Evolutionary conservation across 1,140 invertebrate species (phyloP), one percentile per base, ranked within the genome.

Genomic region (Helicoverpa armigera): DNA sequence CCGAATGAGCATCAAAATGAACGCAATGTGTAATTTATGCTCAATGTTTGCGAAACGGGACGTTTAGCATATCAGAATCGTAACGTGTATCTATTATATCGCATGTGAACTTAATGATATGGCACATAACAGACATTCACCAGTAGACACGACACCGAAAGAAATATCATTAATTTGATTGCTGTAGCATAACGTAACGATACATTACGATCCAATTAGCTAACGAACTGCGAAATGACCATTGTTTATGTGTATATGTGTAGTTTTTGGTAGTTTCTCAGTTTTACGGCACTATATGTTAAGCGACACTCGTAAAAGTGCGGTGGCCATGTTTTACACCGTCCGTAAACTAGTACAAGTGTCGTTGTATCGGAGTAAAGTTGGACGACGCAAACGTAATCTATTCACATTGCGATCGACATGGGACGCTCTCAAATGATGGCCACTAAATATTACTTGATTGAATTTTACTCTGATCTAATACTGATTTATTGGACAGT

Each of bases 221-320:
- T 91, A 91, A 91, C 87, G 85, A 91, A 90, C 87, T 85, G 79
- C 85, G 86, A 87, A 90, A 90, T 91, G 86, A 84, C 86, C 80
- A 82, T 86, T 86, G 86, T 88, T 87, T 88, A 87, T 86, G 83
- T 86, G 48, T 79, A 80, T 81, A 79, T 84, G 83, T 82, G 78
- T 86, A 85, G 86, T 87, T 87, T 88, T 87, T 81, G 85, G 85
- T 87, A 85, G 86, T 84, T 84, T 84, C 83, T 84, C 80, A 82
- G 82, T 90, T 94, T 92, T 93, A 94, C 85, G 86, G 88, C 89
- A 82, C 85, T 87, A 86, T 92, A 92, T 92, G 89, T 92, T 92
- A 92, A 92, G 87, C 82, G 89, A 86, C 87, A 89, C 60, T 92
- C 90, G 89, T 93, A 93, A 92, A 91, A 91, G 84, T 81, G 77